Evolutionary conservation across 2,888 invertebrate species (phyloP), one percentile per base, ranked within the genome.

Genomic region (Synergus gifuensis): DNA sequence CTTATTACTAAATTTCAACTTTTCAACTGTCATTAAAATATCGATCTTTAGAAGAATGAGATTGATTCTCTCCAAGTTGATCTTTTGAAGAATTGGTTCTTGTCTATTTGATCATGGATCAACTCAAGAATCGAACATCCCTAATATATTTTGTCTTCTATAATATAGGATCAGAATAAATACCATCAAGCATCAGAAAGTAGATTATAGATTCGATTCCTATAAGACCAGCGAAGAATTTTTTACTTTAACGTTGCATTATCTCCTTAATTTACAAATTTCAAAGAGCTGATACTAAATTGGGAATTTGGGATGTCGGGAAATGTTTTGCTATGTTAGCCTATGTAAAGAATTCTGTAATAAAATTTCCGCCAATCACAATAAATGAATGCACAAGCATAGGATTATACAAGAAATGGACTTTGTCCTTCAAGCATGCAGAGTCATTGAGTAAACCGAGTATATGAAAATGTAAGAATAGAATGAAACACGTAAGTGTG

Each of bases 391-490:
- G 54, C n/a, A 54, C n/a, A 54, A 42, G 1, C 18, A 42, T 44
- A 18, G 18, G n/a, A 42, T 66, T 16, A 40, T 14, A 69, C 22
- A 49, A n/a, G 36, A 67, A 77, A 46, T 60, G 58, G 67, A 77
- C 69, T 69, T 46, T 11, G n/a, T 60, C 18, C 49, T 63, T 77
- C 58, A 18, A 54, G 58, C 9, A 49, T 18, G 69, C 16, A 14
- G 28, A 54, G 49, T 73, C 73, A 54, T 54, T 73, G 54, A 73
- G 28, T 49, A 36, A 28, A 73, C 36, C 54, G 54, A 49, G 49
- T 11, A 8, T 46, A 73, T 46, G 73, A 73, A 54, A 54, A 54
- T 73, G 73, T 73, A 73, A 73, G 73, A 36, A 49, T 54, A 73
- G 73, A 54, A 69, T 69, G 28, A 67, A 28, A 54, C 3, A 54